A percentile compares a stretch with the other conserved stretches of the same genome.
These are phyloP conservation scores for Pollenia labialis DNA, from an alignment of 2,888 invertebrate genomes.

Conservation along the genomic window DNA sequence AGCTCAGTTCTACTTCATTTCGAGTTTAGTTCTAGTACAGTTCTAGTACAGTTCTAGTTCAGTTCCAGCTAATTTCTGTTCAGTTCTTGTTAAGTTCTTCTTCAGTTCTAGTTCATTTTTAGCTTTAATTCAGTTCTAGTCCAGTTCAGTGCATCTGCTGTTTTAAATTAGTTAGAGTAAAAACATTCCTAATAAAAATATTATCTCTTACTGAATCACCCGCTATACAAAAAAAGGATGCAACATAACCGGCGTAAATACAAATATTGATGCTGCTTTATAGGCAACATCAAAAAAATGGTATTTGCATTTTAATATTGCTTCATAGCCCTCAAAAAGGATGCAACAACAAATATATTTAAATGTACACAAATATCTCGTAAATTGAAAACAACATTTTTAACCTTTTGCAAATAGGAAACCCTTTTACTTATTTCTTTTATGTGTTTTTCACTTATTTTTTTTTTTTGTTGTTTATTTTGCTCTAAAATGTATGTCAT, in stretches of 20 bases:
- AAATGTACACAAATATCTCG: background rate
- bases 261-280: slow-evolving; percentile 11
- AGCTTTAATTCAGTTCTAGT: too few species aligned
- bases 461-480: background rate
- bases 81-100: too few species aligned
- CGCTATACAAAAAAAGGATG: background rate
- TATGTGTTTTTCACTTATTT: slow-evolving; percentile 18
- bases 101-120: too few species aligned
- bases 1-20: background rate
- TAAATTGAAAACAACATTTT: background rate
- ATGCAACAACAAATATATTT: slow-evolving; percentile 10
- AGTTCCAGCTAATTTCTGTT: background rate
- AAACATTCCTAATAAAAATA: too few species aligned
- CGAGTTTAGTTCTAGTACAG: background rate
- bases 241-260: background rate
- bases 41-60: background rate
- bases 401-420: slow-evolving; percentile 10
- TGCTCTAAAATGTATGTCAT: slow-evolving; percentile 21
- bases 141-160: too few species aligned
- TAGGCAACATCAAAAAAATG: background rate
- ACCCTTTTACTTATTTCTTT: slow-evolving; percentile 17
- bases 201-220: too few species aligned
- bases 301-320: background rate
- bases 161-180: too few species aligned
- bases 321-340: background rate